Evolutionary conservation across 2,888 invertebrate genomes (phyloP).

Genomic region (Coremacera marginata): DNA sequence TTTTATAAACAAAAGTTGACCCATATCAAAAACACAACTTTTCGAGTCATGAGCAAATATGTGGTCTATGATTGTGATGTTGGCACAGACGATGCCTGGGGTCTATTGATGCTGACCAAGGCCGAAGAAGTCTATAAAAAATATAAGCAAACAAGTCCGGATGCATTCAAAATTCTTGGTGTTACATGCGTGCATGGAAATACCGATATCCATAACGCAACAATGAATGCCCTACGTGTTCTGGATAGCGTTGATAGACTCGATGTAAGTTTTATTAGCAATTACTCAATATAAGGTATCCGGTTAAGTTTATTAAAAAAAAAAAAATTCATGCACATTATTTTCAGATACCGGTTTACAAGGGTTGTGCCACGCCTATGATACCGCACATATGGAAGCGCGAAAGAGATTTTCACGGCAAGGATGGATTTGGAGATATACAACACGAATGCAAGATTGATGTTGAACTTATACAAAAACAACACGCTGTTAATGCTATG

Average conservation of each 20-base stretch:
- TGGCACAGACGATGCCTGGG: slow-evolving; percentile 76
- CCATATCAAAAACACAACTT: background rate
- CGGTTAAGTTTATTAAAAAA: background rate
- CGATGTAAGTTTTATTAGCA: slow-evolving; percentile 72
- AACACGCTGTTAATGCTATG: slow-evolving; percentile 75
- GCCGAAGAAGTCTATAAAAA: slow-evolving; percentile 65
- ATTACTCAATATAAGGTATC: no score
- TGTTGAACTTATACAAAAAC: slow-evolving; percentile 67
- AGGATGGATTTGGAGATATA: slow-evolving; percentile 79
- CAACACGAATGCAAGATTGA: slow-evolving; percentile 69
- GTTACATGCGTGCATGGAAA: slow-evolving; percentile 84
- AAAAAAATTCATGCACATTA: background rate
- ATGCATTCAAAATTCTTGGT: slow-evolving; percentile 71
- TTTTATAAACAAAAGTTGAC: background rate
- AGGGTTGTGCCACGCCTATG: slow-evolving; percentile 53
- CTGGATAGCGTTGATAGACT: slow-evolving; percentile 73
- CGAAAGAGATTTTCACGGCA: slow-evolving; percentile 69
- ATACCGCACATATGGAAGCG: slow-evolving; percentile 57
- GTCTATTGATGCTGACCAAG: slow-evolving; percentile 72
- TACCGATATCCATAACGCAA: slow-evolving; percentile 76
- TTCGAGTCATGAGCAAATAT: slow-evolving; percentile 46
- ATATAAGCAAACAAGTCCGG: slow-evolving; percentile 24
- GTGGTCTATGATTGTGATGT: slow-evolving; percentile 75
- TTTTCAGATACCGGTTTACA: slow-evolving; percentile 56
- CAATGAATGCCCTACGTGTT: slow-evolving; percentile 78